Evolutionary conservation across 2,888 invertebrate genomes (phyloP).

Genomic region (Eilema depressum): DNA sequence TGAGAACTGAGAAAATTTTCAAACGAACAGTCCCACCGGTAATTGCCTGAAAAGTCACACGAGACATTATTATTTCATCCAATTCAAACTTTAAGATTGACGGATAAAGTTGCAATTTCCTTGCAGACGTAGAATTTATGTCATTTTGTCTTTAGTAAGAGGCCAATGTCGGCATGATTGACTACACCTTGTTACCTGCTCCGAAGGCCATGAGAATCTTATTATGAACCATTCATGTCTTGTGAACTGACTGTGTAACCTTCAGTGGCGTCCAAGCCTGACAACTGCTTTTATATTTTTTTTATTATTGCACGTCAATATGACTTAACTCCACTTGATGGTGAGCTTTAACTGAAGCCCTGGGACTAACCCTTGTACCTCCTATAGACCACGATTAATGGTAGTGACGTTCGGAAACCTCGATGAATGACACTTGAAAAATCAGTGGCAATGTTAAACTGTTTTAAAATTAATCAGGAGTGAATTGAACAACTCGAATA

Average conservation of each 20-base stretch:
- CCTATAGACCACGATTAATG: too few species aligned
- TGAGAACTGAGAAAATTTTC: not conserved
- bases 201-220: slow-evolving; percentile 51
- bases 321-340: not conserved
- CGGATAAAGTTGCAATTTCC: slow-evolving; percentile 38
- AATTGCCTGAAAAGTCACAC: not conserved
- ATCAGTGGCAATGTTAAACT: too few species aligned
- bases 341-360: not conserved
- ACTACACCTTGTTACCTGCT: slow-evolving; percentile 22
- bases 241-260: slow-evolving; percentile 24
- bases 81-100: slow-evolving; percentile 23
- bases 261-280: slow-evolving; percentile 16
- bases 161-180: slow-evolving; percentile 53
- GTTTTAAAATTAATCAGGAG: too few species aligned
- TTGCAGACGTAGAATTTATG: slow-evolving; percentile 44
- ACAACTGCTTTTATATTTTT: not conserved
- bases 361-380: too few species aligned
- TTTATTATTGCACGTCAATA: not conserved
- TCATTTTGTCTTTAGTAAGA: slow-evolving; percentile 44
- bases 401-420: too few species aligned
- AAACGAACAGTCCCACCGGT: not conserved
- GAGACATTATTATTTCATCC: not conserved
- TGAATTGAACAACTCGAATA: too few species aligned
- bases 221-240: slow-evolving; percentile 47
- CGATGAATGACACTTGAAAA: too few species aligned